These are phyloP conservation scores for Hyperoplus immaculatus DNA, from an alignment of 2,797 vertebrate genomes.

Conservation along the genomic window DNA sequence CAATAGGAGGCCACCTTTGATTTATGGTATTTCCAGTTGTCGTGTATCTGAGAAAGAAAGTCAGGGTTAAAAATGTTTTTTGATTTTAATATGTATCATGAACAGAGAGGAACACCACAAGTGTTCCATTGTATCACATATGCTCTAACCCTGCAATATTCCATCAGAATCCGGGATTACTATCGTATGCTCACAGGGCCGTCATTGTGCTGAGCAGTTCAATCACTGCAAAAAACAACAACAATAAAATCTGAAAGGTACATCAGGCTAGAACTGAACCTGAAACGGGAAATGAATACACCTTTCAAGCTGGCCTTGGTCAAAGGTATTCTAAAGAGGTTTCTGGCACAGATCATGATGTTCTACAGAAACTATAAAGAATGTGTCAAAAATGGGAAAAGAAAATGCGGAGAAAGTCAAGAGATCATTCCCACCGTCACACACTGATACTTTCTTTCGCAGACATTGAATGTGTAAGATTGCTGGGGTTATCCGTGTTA, in stretches of 20 bases:
- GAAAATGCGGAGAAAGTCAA: background rate
- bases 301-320: slow-evolving; percentile 14
- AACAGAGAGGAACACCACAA: background rate
- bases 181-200: background rate
- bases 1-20: slow-evolving; percentile 98
- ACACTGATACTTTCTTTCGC: slow-evolving; percentile 26
- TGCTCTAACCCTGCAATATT: slow-evolving; percentile 8
- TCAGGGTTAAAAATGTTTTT: background rate
- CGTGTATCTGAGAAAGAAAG: slow-evolving; percentile 90
- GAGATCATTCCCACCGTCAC: slow-evolving; percentile 42
- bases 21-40: slow-evolving; percentile 99
- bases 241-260: slow-evolving; percentile 34
- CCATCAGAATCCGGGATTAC: background rate
- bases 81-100: background rate
- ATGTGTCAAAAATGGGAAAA: slow-evolving; percentile 7
- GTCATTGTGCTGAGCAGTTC: background rate
- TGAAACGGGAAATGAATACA: slow-evolving; percentile 17
- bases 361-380: slow-evolving; percentile 16
- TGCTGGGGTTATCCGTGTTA: slow-evolving; percentile 23
- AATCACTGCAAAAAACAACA: slow-evolving; percentile 6
- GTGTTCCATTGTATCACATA: slow-evolving; percentile 5
- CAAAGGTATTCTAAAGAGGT: slow-evolving; percentile 9
- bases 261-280: slow-evolving; percentile 13
- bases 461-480: slow-evolving; percentile 25
- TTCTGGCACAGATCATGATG: background rate